These are phyloP conservation scores for Dolichotis patagonum DNA, from an alignment of 2,113 vertebrate genomes.

Conservation along the genomic window DNA sequence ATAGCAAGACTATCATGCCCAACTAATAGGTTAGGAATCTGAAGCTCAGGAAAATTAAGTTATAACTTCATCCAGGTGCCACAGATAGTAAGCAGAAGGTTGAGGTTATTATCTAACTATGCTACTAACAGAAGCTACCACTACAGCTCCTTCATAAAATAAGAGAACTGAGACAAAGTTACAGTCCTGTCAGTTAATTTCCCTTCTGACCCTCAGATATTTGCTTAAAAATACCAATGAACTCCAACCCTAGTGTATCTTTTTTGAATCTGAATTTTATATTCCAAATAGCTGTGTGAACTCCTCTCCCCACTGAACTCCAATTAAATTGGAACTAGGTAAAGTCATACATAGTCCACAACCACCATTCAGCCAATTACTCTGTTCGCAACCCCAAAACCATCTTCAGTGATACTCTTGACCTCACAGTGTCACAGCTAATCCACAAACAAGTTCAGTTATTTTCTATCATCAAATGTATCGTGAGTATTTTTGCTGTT, in stretches of 20 bases:
- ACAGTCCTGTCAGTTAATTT: neutral
- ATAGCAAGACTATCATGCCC: neutral
- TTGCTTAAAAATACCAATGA: slow-evolving; percentile 24
- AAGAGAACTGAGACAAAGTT: neutral
- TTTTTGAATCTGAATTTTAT: neutral
- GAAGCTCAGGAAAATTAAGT: neutral
- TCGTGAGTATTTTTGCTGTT: neutral
- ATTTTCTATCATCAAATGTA: neutral
- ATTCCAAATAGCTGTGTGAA: neutral
- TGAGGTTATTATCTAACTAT: neutral
- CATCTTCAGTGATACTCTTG: neutral
- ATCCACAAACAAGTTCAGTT: neutral
- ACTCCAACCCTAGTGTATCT: neutral
- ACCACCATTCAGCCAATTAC: neutral
- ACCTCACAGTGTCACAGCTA: neutral
- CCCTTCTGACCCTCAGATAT: neutral
- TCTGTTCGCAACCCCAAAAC: neutral
- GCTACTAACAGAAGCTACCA: neutral
- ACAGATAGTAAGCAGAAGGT: neutral
- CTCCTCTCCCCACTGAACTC: neutral
- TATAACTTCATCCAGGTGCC: neutral
- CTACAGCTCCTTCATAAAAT: neutral
- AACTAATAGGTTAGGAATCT: neutral
- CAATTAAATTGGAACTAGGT: neutral
- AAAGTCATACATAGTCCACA: neutral